Conservation (phyloP, 2,888 invertebrate species). For the Encarsia formosa region DNA sequence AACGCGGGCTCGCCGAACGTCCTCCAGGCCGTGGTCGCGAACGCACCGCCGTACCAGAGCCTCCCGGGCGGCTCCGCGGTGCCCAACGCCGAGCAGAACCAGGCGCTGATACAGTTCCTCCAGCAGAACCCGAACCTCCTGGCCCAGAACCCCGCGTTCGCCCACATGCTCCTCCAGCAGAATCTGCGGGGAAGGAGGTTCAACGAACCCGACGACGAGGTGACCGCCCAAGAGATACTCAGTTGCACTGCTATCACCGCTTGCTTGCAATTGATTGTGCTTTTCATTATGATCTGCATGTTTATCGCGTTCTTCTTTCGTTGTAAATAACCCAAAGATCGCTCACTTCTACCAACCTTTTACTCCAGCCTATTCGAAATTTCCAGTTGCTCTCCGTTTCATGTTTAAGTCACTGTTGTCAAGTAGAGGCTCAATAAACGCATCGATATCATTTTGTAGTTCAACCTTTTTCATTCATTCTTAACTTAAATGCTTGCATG, state of each 20-base stretch:
- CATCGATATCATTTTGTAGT: no score
- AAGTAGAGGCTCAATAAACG: no score
- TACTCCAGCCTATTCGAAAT: slow-evolving; percentile 18
- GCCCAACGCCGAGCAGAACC: slow-evolving; percentile 48
- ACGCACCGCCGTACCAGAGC: slow-evolving; percentile 22
- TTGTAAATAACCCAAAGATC: no score
- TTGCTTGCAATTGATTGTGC: no score
- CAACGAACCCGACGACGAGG: slow-evolving; percentile 35
- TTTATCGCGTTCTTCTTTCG: no score
- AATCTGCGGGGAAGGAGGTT: slow-evolving; percentile 47
- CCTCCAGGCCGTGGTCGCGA: slow-evolving; percentile 5
- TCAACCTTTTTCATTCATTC: no score
- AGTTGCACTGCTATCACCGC: no score
- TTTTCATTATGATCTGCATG: slow-evolving; percentile 5
- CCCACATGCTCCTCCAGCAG: slow-evolving; percentile 47
- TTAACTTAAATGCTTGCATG: no score
- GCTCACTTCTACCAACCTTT: no score
- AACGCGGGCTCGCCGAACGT: slow-evolving; percentile 38
- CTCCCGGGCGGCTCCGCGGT: slow-evolving; percentile 45
- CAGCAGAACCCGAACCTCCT: slow-evolving; percentile 48
- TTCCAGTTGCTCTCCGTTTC: no score
- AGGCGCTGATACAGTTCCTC: slow-evolving; percentile 45
- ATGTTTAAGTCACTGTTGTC: no score
- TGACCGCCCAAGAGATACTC: no score
- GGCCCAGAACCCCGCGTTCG: slow-evolving; percentile 46